These are phyloP conservation scores for Eudorcas thomsonii DNA, from an alignment of 2,113 vertebrate species.

Conservation along the genomic window DNA sequence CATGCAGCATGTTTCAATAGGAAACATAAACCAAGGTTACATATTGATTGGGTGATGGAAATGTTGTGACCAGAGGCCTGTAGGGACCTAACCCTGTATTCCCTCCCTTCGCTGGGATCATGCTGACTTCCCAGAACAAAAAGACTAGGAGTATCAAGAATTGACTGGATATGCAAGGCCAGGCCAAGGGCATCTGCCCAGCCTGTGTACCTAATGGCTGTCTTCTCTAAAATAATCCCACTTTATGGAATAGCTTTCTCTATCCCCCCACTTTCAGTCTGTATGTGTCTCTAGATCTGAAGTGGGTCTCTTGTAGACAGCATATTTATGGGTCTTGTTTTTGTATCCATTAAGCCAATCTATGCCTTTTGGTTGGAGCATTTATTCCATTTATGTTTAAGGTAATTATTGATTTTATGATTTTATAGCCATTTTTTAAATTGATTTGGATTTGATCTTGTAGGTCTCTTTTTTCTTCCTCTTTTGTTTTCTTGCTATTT, in stretches of 20 bases:
- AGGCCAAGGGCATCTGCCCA: neutral
- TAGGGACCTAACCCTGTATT: neutral
- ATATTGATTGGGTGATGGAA: neutral
- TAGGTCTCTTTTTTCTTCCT: neutral
- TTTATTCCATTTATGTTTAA: neutral
- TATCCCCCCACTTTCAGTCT: neutral
- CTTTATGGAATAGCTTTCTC: neutral
- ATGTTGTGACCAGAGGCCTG: neutral
- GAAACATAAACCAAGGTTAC: neutral
- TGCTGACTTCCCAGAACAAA: neutral
- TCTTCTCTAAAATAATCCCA: neutral
- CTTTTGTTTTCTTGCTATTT: neutral
- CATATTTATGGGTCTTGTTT: neutral
- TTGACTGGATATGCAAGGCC: neutral
- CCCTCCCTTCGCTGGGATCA: neutral
- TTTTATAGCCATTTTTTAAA: neutral
- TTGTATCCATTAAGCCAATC: neutral
- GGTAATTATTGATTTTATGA: neutral
- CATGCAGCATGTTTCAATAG: neutral
- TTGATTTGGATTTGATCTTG: neutral
- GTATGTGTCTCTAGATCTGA: neutral
- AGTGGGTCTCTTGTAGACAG: neutral
- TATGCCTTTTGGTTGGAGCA: neutral
- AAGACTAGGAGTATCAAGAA: neutral
- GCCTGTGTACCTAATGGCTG: neutral